A percentile compares a stretch with the other conserved stretches of the same genome.
These are phyloP conservation scores for Microtus pennsylvanicus DNA, from an alignment of 2,113 vertebrate species.

Conservation along the genomic window DNA sequence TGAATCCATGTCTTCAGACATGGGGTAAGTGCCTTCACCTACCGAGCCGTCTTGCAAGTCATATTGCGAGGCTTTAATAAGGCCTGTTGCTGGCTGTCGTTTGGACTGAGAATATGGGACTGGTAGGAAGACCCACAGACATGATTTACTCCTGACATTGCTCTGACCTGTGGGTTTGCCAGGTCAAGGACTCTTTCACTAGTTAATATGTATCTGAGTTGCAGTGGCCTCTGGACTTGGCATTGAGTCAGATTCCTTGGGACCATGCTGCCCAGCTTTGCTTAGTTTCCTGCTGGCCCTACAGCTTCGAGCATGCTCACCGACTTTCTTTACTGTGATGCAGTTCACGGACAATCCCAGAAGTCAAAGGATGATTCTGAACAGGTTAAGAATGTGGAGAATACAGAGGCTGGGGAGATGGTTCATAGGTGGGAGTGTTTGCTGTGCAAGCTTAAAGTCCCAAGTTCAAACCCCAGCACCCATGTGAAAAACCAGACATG, in stretches of 20 bases:
- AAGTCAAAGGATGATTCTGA: background rate
- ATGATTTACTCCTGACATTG: background rate
- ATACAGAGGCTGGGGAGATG: background rate
- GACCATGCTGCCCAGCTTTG: background rate
- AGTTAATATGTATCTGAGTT: background rate
- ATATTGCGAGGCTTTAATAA: background rate
- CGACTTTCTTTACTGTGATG: background rate
- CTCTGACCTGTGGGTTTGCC: background rate
- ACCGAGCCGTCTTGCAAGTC: background rate
- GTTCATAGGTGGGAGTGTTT: background rate
- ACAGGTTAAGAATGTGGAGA: background rate
- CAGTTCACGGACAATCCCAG: background rate
- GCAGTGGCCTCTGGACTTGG: slow-evolving; percentile 26
- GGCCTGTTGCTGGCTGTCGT: background rate
- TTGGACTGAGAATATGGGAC: background rate
- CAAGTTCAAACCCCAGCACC: background rate
- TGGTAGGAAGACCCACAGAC: background rate
- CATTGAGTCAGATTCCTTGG: background rate
- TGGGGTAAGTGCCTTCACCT: background rate
- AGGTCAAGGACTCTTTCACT: background rate
- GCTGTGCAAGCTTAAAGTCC: background rate
- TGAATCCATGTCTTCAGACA: background rate
- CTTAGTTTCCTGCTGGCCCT: background rate
- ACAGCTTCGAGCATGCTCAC: background rate
- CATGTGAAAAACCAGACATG: background rate